A percentile compares a stretch with the other conserved stretches of the same genome.
These are phyloP conservation scores for Drosophila paracracens DNA, from an alignment of 2,888 invertebrate species.

Conservation along the genomic window DNA sequence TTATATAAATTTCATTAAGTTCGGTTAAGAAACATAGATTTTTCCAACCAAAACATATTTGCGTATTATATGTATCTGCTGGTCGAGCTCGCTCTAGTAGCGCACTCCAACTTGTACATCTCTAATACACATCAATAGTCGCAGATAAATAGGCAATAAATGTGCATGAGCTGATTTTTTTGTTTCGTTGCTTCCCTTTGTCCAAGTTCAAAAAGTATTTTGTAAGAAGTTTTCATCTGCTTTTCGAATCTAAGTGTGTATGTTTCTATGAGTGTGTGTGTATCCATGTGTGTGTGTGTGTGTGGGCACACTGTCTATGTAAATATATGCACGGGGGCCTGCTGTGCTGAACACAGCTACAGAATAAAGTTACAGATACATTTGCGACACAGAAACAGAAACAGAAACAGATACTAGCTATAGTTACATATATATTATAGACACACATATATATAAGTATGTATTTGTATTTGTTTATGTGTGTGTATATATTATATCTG, in stretches of 20 bases:
- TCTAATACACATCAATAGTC: slow-evolving; percentile 27
- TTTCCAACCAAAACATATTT: no score
- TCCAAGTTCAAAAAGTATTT: slow-evolving; percentile 50
- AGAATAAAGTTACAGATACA: slow-evolving; percentile 11
- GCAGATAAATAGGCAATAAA: slow-evolving; percentile 75
- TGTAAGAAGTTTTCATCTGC: slow-evolving; percentile 22
- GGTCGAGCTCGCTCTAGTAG: background rate
- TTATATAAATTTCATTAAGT: background rate
- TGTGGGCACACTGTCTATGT: slow-evolving; percentile 23
- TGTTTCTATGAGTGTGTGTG: background rate
- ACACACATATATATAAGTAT: slow-evolving; percentile 15
- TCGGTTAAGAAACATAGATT: background rate
- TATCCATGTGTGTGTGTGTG: background rate
- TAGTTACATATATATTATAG: slow-evolving; percentile 8
- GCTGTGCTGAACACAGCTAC: slow-evolving; percentile 11
- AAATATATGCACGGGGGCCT: slow-evolving; percentile 37
- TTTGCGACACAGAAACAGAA: slow-evolving; percentile 2
- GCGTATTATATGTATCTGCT: background rate
- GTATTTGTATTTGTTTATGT: slow-evolving; percentile 3
- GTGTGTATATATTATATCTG: slow-evolving; percentile 23
- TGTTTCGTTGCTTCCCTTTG: slow-evolving; percentile 28
- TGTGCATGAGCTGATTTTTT: slow-evolving; percentile 57
- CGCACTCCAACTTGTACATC: background rate
- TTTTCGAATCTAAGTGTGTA: slow-evolving; percentile 2
- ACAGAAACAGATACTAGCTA: slow-evolving; percentile 2